These are phyloP conservation scores for Cliona cf. orientalis DNA, from an alignment of 37 sponge, comb jelly and placozoan genomes.

Conservation along the genomic window DNA sequence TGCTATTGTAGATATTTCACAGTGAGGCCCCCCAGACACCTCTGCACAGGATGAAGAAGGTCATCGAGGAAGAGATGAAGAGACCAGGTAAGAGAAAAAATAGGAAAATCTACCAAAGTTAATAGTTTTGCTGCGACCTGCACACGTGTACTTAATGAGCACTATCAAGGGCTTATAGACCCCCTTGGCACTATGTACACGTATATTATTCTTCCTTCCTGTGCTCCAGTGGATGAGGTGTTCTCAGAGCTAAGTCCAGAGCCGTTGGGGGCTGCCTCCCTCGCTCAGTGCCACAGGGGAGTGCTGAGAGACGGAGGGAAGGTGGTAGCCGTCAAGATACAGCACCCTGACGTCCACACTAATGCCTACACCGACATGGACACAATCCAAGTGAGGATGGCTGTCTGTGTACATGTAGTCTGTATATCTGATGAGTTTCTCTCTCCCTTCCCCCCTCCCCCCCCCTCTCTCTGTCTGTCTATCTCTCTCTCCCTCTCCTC, in stretches of 20 bases:
- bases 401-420: background rate
- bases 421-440: background rate
- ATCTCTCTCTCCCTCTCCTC: background rate
- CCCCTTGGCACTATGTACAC: too few species aligned
- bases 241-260: constrained; percentile 65
- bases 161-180: background rate
- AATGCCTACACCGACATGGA: constrained; percentile 82
- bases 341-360: constrained; percentile 84
- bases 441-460: background rate
- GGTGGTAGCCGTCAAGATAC: constrained; percentile 92
- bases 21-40: constrained; percentile 80
- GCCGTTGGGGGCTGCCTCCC: constrained; percentile 89
- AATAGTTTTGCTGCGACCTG: background rate
- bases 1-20: too few species aligned
- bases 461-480: too few species aligned
- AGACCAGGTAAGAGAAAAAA: constrained; percentile 20
- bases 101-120: background rate
- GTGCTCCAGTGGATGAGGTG: constrained; percentile 57
- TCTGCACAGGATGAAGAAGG: constrained; percentile 54
- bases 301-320: constrained; percentile 63
- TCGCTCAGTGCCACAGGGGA: constrained; percentile 88
- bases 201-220: background rate
- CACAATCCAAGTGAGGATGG: constrained; percentile 72
- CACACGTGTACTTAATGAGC: background rate
- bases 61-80: constrained; percentile 80